Evolutionary conservation across 35 echinoderm and acorn worm species (phyloP).

Genomic region (Hemicentrotus pulcherrimus): DNA sequence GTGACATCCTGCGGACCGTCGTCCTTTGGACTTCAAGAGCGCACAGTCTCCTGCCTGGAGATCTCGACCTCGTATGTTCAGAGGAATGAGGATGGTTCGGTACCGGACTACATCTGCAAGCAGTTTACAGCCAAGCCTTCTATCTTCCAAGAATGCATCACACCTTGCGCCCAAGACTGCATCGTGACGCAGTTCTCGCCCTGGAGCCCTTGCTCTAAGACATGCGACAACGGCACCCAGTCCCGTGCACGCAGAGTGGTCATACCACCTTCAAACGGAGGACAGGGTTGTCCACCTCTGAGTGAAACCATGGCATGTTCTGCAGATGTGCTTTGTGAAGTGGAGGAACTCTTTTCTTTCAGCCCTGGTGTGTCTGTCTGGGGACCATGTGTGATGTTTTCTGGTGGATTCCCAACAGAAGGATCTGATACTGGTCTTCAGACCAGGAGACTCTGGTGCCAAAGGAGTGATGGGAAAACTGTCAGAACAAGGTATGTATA

Average conservation of each 20-base stretch:
- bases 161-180: slow-evolving; percentile 90
- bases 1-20: slow-evolving; percentile 67
- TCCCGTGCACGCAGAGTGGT: slow-evolving; percentile 72
- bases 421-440: slow-evolving; percentile 63
- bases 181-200: slow-evolving; percentile 73
- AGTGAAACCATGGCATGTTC: slow-evolving; percentile 70
- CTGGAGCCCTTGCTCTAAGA: slow-evolving; percentile 81
- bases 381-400: slow-evolving; percentile 59
- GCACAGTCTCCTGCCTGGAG: slow-evolving; percentile 79
- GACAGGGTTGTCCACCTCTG: slow-evolving; percentile 66
- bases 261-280: slow-evolving; percentile 64
- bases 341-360: slow-evolving; percentile 58
- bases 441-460: slow-evolving; percentile 62
- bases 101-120: slow-evolving; percentile 75
- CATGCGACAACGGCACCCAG: slow-evolving; percentile 97
- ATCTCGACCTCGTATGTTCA: slow-evolving; percentile 71
- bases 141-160: slow-evolving; percentile 64
- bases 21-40: slow-evolving; percentile 67
- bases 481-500: slow-evolving; percentile 63
- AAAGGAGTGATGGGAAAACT: slow-evolving; percentile 74
- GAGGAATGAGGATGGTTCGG: slow-evolving; percentile 54
- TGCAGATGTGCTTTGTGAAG: slow-evolving; percentile 42
- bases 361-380: slow-evolving; percentile 71
- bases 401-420: slow-evolving; percentile 28
- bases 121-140: slow-evolving; percentile 70